Evolutionary conservation across 1,140 invertebrate species (phyloP).

Genomic region (Atopsyche davidsoni): DNA sequence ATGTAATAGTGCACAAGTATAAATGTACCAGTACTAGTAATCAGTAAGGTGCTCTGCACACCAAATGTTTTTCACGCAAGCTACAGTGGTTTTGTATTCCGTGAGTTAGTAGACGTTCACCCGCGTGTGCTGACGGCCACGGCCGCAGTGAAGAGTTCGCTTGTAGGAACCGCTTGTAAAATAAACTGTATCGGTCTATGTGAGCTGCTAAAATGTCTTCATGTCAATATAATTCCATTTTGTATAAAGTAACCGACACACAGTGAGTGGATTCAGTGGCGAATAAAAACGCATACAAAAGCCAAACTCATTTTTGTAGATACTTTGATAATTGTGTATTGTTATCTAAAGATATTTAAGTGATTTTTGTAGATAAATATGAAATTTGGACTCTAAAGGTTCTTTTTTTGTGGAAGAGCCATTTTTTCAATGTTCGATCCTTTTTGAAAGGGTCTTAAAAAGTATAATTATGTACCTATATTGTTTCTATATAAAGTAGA

Average conservation of each 20-base stretch:
- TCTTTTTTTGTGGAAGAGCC: conserved; percentile 31
- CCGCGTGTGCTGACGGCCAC: too few species aligned
- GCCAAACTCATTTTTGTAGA: conserved; percentile 32
- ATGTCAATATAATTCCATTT: conserved; percentile 23
- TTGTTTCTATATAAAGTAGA: conserved; percentile 33
- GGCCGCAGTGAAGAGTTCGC: too few species aligned
- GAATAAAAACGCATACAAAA: conserved; percentile 23
- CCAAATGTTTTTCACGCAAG: too few species aligned
- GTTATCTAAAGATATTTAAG: conserved; percentile 30
- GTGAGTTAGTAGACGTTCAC: too few species aligned
- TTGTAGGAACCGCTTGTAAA: conserved; percentile 31
- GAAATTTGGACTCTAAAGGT: conserved; percentile 30
- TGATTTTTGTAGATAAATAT: conserved; percentile 33
- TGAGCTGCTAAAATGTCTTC: conserved; percentile 28
- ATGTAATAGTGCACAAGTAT: too few species aligned
- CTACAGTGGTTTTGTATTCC: too few species aligned
- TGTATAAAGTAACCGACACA: conserved; percentile 18
- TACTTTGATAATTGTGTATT: conserved; percentile 32
- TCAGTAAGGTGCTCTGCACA: too few species aligned
- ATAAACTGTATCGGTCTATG: conserved; percentile 28
- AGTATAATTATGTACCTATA: conserved; percentile 33
- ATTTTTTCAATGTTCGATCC: conserved; percentile 31
- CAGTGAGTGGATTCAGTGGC: conserved; percentile 18
- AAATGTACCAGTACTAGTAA: too few species aligned
- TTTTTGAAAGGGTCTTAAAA: conserved; percentile 30